Evolutionary conservation across 2,113 vertebrate species (phyloP).

Genomic region (Gambusia affinis): DNA sequence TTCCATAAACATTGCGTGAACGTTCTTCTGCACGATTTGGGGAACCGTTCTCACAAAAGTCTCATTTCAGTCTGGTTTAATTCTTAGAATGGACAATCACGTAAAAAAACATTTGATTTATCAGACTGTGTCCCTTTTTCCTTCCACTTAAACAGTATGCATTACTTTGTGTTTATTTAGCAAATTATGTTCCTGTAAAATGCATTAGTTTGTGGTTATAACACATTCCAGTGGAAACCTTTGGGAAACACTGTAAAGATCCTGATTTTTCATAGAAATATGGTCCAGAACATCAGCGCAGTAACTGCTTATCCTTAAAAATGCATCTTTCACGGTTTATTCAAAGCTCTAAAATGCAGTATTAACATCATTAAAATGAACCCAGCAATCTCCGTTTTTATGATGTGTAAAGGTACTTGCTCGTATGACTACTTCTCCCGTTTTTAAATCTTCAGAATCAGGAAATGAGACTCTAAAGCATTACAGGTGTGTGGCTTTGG

Average conservation of each 20-base stretch:
- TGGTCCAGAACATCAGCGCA: neutral
- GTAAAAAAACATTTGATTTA: too few relatives aligned
- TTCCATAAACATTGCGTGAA: too few relatives aligned
- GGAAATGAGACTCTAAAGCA: neutral
- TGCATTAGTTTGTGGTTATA: neutral
- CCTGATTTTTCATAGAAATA: neutral
- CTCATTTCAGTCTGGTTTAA: too few relatives aligned
- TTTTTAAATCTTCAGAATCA: conserved; percentile 12
- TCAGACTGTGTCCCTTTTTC: neutral
- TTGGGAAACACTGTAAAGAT: neutral
- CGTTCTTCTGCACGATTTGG: too few relatives aligned
- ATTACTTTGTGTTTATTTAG: neutral
- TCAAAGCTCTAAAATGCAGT: neutral
- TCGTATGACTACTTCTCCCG: conserved; percentile 11
- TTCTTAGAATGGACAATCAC: too few relatives aligned
- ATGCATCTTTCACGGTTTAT: neutral
- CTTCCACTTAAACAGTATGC: neutral
- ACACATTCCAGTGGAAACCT: neutral
- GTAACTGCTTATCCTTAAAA: neutral
- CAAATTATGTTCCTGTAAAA: neutral
- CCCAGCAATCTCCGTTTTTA: neutral
- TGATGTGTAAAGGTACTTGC: conserved; percentile 9
- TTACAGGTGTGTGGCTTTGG: neutral
- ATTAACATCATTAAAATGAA: conserved; percentile 9
- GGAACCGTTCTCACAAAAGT: too few relatives aligned